Base-by-base conservation (phyloP, 2,888 invertebrate species). In the Diarsia dahlii region DNA sequence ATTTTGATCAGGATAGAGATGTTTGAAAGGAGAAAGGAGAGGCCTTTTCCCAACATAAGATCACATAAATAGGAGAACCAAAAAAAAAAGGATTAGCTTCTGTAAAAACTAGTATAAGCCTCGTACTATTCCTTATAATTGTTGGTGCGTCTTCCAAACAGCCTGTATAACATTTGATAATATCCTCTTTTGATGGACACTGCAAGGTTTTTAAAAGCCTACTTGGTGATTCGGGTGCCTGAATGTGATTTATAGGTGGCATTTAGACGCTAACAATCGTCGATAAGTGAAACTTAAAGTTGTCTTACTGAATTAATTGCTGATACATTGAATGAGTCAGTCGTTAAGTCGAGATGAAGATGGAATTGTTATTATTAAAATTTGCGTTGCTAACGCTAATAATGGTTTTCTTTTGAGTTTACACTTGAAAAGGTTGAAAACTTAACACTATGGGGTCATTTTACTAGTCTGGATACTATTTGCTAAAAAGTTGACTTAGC, bases 171-270 rank as follows among this genome's bases (percentile, higher is more conserved):
- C n/a, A 62, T 63, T 63, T 63, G n/a, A 63, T 63, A 45, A 63
- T 86, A 82, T 84, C 77, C 78, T 78, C 75, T 74, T 86, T 76
- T 66, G 77, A 80, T 70, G 70, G 69, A 84, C 84, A 80, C 63
- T 63, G 52, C 60, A 63, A 76, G 80, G 50, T 77, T 85, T 85
- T 87, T 78, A 76, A 86, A 83, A 70, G 62, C 73, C 86, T 83
- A 83, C 79, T 86, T 83, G 78, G 65, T 69, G 56, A 82, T 86
- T 83, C 84, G 79, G 67, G 67, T 66, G 68, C 69, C 68, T 58
- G 60, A 72, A 63, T 78, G 23, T 79, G 60, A 78, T 75, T 77
- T 76, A 75, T 74, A 13, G 20, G 12, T 83, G 78, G 52, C 34
- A 74, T 74, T 78, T 65, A 69, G 48, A 60, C 45, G n/a, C 52